Conservation (phyloP, 2,797 vertebrate genomes). For the Serranus cabrilla region DNA sequence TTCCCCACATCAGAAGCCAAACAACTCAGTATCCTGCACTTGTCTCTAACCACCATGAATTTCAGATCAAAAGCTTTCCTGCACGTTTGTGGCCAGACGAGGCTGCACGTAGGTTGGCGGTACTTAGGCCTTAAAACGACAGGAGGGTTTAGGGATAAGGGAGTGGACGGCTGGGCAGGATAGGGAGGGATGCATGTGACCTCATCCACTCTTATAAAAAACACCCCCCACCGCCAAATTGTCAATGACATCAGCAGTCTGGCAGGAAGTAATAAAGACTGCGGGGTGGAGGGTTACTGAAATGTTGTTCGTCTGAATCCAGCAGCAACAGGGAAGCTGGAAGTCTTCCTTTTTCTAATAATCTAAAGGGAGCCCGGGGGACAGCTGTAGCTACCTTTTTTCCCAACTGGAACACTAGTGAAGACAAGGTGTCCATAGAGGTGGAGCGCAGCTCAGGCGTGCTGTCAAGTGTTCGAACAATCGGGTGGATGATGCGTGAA, state of each 20-base stretch:
- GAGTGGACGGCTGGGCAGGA: slow-evolving; percentile 27
- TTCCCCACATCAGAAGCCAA: slow-evolving; percentile 59
- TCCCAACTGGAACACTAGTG: slow-evolving; percentile 96
- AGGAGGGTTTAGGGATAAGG: slow-evolving; percentile 47
- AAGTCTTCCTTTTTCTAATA: slow-evolving; percentile 52
- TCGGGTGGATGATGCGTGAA: slow-evolving; percentile 97
- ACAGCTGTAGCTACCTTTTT: slow-evolving; percentile 91
- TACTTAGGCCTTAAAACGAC: slow-evolving; percentile 56
- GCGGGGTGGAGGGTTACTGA: slow-evolving; percentile 24
- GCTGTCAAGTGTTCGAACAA: slow-evolving; percentile 93
- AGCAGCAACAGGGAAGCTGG: slow-evolving; percentile 54
- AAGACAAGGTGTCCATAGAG: slow-evolving; percentile 98
- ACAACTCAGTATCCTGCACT: slow-evolving; percentile 61
- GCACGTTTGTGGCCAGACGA: slow-evolving; percentile 62
- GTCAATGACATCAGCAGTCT: slow-evolving; percentile 81
- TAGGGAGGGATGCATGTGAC: slow-evolving; percentile 66
- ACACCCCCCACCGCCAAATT: slow-evolving; percentile 50
- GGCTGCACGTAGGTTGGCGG: slow-evolving; percentile 59
- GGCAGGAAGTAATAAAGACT: slow-evolving; percentile 78
- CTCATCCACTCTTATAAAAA: slow-evolving; percentile 73
- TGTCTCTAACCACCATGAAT: slow-evolving; percentile 55
- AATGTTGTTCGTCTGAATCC: slow-evolving; percentile 55
- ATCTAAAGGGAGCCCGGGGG: slow-evolving; percentile 46
- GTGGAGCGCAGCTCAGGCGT: slow-evolving; percentile 94
- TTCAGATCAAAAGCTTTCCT: slow-evolving; percentile 75